Evolutionary conservation across 2,797 vertebrate genomes (phyloP).

Genomic region (Hippocampus kuda): DNA sequence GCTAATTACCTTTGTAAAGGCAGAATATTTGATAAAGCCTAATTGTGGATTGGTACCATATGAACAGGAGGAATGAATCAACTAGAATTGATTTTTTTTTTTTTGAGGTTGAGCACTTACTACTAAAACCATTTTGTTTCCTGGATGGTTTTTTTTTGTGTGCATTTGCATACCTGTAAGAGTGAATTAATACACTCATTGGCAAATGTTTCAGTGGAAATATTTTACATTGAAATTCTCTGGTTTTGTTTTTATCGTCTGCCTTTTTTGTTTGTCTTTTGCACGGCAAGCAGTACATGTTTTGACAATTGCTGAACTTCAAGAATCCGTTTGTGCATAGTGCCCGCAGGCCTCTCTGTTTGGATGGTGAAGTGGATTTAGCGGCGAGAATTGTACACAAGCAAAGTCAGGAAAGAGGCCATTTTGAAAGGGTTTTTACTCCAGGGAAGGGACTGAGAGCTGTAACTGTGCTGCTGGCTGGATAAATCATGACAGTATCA

Average conservation of each 20-base stretch:
- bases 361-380: constrained; percentile 23
- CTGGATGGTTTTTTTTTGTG: background rate
- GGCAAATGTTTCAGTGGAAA: background rate
- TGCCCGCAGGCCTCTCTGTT: constrained; percentile 12
- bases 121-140: background rate
- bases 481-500: constrained; percentile 23
- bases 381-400: constrained; percentile 19
- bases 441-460: background rate
- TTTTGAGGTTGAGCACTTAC: too few species aligned
- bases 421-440: constrained; percentile 1
- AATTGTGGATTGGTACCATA: background rate
- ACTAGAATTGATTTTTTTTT: background rate
- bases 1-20: background rate
- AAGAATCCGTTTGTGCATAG: constrained; percentile 12
- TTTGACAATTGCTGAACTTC: constrained; percentile 29
- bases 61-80: background rate
- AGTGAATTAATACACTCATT: background rate
- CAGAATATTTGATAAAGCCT: background rate
- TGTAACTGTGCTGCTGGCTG: constrained; percentile 19
- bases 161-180: background rate
- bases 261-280: constrained; percentile 12
- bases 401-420: constrained; percentile 17
- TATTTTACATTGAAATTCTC: background rate
- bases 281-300: constrained; percentile 19
- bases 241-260: constrained; percentile 1